These are phyloP conservation scores for Synergus gifuensis DNA, from an alignment of 2,888 invertebrate genomes.

Conservation along the genomic window DNA sequence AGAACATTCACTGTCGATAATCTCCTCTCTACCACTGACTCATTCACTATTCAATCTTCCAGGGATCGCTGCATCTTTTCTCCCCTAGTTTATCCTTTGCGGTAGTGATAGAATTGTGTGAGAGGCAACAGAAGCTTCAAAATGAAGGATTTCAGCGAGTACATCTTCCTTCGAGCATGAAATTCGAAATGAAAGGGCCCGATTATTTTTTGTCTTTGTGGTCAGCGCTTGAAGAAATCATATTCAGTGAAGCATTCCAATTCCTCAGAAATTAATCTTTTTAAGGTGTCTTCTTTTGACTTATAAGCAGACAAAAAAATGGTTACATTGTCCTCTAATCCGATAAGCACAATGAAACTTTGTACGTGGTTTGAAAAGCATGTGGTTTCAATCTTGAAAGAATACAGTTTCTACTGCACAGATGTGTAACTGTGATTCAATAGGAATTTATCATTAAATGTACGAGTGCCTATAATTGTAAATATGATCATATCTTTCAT, in stretches of 20 bases:
- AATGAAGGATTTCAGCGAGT: slow-evolving; percentile 37
- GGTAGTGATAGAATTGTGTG: slow-evolving; percentile 38
- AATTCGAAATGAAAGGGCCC: slow-evolving; percentile 34
- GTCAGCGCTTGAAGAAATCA: slow-evolving; percentile 17
- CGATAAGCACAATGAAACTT: slow-evolving; percentile 7
- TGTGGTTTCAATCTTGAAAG: not conserved
- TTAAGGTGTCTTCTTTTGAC: not conserved
- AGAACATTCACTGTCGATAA: slow-evolving; percentile 39
- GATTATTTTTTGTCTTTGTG: slow-evolving; percentile 34
- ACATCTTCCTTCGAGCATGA: slow-evolving; percentile 36
- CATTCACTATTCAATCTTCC: slow-evolving; percentile 44
- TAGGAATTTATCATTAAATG: not conserved
- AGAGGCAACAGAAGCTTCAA: slow-evolving; percentile 37
- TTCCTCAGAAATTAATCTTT: slow-evolving; percentile 20
- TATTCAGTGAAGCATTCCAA: slow-evolving; percentile 17
- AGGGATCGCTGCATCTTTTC: slow-evolving; percentile 43
- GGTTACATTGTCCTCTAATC: slow-evolving; percentile 1
- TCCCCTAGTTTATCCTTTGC: slow-evolving; percentile 42
- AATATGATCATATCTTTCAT: not conserved
- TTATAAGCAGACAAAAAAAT: slow-evolving; percentile 13
- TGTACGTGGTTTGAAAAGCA: slow-evolving; percentile 1
- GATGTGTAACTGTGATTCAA: not conserved
- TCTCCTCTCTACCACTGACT: slow-evolving; percentile 36
- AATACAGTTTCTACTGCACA: not conserved
- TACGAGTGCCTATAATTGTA: not conserved